Evolutionary conservation across 53 echinoderm and acorn worm genomes (phyloP).

Genomic region (Holothuria scabra): DNA sequence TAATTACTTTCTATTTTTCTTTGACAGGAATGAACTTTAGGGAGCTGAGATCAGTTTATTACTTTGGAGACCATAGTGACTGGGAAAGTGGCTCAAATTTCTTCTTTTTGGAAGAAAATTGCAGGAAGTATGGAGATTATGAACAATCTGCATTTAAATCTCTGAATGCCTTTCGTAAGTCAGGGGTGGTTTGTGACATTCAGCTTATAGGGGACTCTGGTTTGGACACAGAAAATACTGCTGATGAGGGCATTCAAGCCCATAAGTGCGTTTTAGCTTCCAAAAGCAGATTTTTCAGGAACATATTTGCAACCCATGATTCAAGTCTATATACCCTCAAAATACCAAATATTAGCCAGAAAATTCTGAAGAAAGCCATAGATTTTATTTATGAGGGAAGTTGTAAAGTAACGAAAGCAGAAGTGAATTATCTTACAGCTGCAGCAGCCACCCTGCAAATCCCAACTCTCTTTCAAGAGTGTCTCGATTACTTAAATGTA

Average conservation of each 20-base stretch:
- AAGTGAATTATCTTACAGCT: neutral
- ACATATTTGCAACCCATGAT: slow-evolving; percentile 20
- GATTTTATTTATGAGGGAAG: slow-evolving; percentile 21
- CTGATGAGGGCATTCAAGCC: neutral
- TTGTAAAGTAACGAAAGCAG: slow-evolving; percentile 7
- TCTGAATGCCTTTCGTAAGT: neutral
- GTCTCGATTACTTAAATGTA: neutral
- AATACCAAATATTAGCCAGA: slow-evolving; percentile 11
- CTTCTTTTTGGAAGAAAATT: no score
- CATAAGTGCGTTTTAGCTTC: slow-evolving; percentile 29
- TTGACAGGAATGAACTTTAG: no score
- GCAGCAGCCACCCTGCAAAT: slow-evolving; percentile 21
- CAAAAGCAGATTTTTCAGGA: slow-evolving; percentile 25
- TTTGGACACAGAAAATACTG: no score
- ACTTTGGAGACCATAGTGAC: no score
- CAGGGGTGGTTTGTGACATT: neutral
- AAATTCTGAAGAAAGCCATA: neutral
- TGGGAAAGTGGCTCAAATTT: no score
- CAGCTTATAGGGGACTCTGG: neutral
- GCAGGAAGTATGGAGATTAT: no score
- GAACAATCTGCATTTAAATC: slow-evolving; percentile 1
- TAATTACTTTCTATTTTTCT: no score
- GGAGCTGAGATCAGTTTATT: no score
- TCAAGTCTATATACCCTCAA: neutral
- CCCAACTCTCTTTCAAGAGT: neutral